Evolutionary conservation across 2,113 vertebrate species (phyloP).

Genomic region (Cynopterus brachyotis): DNA sequence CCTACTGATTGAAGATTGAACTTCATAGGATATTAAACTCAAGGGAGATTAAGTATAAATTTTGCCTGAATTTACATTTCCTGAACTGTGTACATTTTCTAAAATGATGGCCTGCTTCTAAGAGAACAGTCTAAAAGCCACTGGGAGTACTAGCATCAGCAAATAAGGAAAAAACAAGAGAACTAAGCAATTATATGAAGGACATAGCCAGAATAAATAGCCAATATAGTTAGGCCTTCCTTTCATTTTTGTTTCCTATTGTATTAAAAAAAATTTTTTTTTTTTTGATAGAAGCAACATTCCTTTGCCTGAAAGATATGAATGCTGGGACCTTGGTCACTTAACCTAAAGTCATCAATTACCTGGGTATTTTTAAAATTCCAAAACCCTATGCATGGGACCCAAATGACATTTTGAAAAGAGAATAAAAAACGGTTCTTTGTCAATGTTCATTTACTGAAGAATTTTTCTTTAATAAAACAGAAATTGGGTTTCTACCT

Average conservation of each 20-base stretch:
- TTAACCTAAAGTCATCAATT: slow-evolving; percentile 27
- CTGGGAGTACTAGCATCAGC: neutral
- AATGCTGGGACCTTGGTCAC: neutral
- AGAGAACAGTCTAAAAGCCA: neutral
- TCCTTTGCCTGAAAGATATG: slow-evolving; percentile 3
- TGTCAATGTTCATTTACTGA: neutral
- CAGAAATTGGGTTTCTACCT: neutral
- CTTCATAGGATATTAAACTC: neutral
- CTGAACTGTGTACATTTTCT: neutral
- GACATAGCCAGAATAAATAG: neutral
- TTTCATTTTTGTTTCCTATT: neutral
- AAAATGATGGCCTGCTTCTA: neutral
- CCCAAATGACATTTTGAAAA: slow-evolving; percentile 3
- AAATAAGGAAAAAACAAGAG: neutral
- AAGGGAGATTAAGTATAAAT: neutral
- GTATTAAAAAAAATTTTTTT: neutral
- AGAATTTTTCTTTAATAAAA: slow-evolving; percentile 21
- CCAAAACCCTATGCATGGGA: neutral
- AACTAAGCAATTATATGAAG: neutral
- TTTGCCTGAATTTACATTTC: neutral
- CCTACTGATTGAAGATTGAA: neutral
- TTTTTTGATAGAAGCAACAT: neutral
- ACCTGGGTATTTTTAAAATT: neutral
- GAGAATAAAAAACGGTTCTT: neutral
- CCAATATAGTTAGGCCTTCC: neutral